Conservation (phyloP, 2,888 invertebrate genomes). For the Drosophila robusta region DNA sequence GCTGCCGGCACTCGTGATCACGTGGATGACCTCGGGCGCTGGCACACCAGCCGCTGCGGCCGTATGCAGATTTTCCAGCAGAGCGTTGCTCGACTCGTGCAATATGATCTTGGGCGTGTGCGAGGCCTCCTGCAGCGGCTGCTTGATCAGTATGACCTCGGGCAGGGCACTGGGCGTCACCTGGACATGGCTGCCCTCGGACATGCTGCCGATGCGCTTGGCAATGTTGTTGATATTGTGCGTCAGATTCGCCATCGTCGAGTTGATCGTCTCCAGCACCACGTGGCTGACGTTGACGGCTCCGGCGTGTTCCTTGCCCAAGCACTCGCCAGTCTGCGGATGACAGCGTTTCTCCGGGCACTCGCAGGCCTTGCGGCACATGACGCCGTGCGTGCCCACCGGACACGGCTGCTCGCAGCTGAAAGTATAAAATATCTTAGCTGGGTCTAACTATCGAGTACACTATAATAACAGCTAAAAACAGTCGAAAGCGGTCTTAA, state of each 20-base stretch:
- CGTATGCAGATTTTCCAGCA: slow-evolving; percentile 74
- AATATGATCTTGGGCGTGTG: slow-evolving; percentile 83
- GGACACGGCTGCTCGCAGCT: slow-evolving; percentile 84
- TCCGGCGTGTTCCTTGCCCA: slow-evolving; percentile 42
- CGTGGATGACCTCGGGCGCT: slow-evolving; percentile 84
- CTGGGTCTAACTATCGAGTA: background rate
- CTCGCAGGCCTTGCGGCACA: slow-evolving; percentile 83
- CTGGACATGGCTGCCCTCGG: slow-evolving; percentile 30
- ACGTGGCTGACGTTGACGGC: slow-evolving; percentile 78
- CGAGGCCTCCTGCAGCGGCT: slow-evolving; percentile 62
- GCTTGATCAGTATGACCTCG: slow-evolving; percentile 84
- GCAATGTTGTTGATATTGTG: slow-evolving; percentile 82
- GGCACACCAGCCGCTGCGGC: slow-evolving; percentile 60
- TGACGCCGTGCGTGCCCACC: slow-evolving; percentile 82
- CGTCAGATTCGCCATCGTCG: slow-evolving; percentile 83
- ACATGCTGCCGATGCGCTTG: slow-evolving; percentile 77
- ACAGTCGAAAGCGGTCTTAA: too few relatives aligned
- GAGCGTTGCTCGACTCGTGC: slow-evolving; percentile 76
- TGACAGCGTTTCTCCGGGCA: slow-evolving; percentile 77
- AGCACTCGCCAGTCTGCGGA: slow-evolving; percentile 76
- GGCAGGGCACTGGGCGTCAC: slow-evolving; percentile 72
- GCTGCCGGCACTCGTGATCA: slow-evolving; percentile 77
- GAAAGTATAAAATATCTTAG: background rate
- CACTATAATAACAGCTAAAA: too few relatives aligned
- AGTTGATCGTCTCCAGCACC: slow-evolving; percentile 83